These are phyloP conservation scores for Formica exsecta DNA, from an alignment of 1,140 invertebrate species.

Conservation along the genomic window DNA sequence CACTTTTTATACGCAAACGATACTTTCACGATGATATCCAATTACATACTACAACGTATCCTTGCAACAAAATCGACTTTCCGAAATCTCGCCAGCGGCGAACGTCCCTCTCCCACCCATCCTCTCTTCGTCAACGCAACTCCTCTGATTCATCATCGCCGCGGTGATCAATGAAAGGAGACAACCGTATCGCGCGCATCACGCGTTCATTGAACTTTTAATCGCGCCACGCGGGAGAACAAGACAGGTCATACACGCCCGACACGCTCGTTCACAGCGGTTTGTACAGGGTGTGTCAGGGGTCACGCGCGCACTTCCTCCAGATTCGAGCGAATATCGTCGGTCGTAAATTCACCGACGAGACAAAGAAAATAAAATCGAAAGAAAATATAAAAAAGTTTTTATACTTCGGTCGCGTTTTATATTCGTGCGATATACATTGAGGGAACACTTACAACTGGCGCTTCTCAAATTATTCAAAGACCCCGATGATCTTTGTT, in stretches of 20 bases:
- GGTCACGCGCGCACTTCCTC: slow-evolving; percentile 6
- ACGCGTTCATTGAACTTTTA: slow-evolving; percentile 64
- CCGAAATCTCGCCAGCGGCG: neutral
- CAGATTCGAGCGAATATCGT: neutral
- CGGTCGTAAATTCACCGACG: neutral
- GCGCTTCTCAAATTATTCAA: too few relatives aligned
- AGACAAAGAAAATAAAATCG: too few relatives aligned
- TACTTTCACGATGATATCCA: neutral
- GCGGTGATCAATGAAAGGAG: slow-evolving; percentile 46
- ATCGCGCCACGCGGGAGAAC: slow-evolving; percentile 12
- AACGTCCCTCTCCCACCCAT: neutral
- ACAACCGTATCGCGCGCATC: neutral
- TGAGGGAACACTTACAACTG: too few relatives aligned
- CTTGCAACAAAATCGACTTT: slow-evolving; percentile 16
- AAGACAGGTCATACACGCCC: neutral
- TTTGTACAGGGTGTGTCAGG: slow-evolving; percentile 32
- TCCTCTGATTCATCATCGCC: slow-evolving; percentile 31
- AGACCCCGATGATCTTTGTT: too few relatives aligned
- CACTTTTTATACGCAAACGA: neutral
- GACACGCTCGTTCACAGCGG: neutral
- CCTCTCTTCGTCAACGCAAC: neutral
- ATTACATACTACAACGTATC: slow-evolving; percentile 17
- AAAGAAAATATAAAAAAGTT: too few relatives aligned
- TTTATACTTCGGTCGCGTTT: too few relatives aligned
- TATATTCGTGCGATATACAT: too few relatives aligned